phyloP scores from a whole-genome alignment of 2,888 invertebrate species.

The Parelbella ahira region DNA sequence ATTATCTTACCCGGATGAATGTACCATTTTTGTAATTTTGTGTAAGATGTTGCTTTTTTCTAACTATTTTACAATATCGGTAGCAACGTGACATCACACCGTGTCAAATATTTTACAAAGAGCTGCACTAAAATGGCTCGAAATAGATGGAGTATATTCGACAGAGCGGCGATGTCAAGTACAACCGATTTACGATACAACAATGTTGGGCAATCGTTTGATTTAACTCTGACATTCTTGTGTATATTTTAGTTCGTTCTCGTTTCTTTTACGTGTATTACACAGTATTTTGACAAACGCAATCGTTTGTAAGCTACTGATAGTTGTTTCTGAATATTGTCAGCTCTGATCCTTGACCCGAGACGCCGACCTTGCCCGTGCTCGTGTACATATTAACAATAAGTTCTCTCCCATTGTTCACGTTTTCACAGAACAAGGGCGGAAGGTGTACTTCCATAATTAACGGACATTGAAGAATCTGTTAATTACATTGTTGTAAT shows the following conservation, averaged over 20 bases:
- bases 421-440: slow-evolving; percentile 47
- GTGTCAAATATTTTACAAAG: no score
- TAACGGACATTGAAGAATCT: slow-evolving; percentile 43
- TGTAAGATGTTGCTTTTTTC: no score
- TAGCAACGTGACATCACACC: no score
- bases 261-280: not conserved
- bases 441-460: slow-evolving; percentile 53
- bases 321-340: slow-evolving; percentile 4
- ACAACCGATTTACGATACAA: no score
- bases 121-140: no score
- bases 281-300: not conserved
- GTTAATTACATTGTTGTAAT: slow-evolving; percentile 48
- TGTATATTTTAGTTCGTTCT: no score
- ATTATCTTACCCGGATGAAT: no score
- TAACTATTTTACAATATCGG: no score
- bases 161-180: no score
- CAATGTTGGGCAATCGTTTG: slow-evolving; percentile 22
- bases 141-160: no score
- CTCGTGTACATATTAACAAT: slow-evolving; percentile 42
- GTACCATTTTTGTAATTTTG: no score
- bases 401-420: slow-evolving; percentile 49
- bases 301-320: slow-evolving; percentile 1
- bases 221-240: not conserved
- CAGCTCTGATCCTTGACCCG: slow-evolving; percentile 49
- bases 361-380: slow-evolving; percentile 44